Evolutionary conservation across 1,140 invertebrate species (phyloP), one percentile per base, ranked within the genome.

Genomic region (Dolichoris vasculosae): DNA sequence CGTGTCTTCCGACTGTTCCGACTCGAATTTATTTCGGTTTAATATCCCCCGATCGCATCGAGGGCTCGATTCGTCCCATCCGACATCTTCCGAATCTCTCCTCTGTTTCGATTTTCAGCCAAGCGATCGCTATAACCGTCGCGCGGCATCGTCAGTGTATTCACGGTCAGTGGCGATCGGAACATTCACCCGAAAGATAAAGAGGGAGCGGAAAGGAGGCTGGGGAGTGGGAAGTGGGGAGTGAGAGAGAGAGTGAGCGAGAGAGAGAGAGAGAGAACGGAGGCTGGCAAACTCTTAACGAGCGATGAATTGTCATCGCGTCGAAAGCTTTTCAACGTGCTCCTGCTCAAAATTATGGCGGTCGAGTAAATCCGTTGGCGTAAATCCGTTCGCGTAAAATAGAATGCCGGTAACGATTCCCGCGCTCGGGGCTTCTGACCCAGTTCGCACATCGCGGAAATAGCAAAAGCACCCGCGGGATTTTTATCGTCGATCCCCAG

Each of bases 361-460:
- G 8, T 20, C 38, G 38, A 2, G 7, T 30, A 67, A 15, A 80
- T 4, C 30, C 17, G 69, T n/a, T 32, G 26, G 35, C 30, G n/a
- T n/a, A n/a, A n/a, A n/a, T 4, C 30, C 17, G 69, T n/a, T 32
- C 23, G 35, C 30, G 43, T 40, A 26, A 78, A 84, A 51, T 64
- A 59, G 32, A 84, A 38, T 40, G 43, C 38, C 11, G 26, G 15
- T 20, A 1, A 35, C 11, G 30, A 4, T 35, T 23, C 8, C 26
- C 11, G 51, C 9, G n/a, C 11, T 7, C 26, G 13, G 40, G 23
- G 55, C n/a, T 8, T 32, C 51, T 67, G 83, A 85, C 85, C 87
- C 40, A 86, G 30, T 86, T 86, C 59, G 43, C 23, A n/a, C 51
- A 63, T 59, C 46, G 43, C 76, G 77, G 86, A 88, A 86, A 85